phyloP scores from a whole-genome alignment of 2,888 invertebrate genomes.

The Eretmocerus hayati region DNA sequence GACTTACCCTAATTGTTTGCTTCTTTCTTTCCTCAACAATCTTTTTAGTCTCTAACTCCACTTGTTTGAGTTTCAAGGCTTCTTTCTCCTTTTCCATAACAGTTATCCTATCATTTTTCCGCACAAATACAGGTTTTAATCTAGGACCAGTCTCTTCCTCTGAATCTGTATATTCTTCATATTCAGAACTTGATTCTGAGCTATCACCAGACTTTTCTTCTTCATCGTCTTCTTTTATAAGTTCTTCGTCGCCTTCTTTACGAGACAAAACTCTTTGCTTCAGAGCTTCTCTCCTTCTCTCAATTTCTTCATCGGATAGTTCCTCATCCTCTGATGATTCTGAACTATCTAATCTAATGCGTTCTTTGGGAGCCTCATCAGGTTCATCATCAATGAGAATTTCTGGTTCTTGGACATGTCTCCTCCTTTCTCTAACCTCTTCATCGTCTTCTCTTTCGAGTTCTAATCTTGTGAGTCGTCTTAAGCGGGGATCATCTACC shows the following conservation, averaged over 20 bases:
- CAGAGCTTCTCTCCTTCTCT: conserved; percentile 65
- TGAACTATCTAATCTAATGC: conserved; percentile 46
- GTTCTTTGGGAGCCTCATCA: conserved; percentile 49
- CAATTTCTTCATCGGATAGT: conserved; percentile 78
- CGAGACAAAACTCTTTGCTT: conserved; percentile 61
- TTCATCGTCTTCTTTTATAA: conserved; percentile 68
- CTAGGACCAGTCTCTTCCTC: conserved; percentile 88
- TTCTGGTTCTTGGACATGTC: conserved; percentile 65
- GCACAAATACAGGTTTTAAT: conserved; percentile 90
- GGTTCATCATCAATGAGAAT: conserved; percentile 56
- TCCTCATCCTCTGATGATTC: conserved; percentile 61
- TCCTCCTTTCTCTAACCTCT: conserved; percentile 51
- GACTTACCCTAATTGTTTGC: conserved; percentile 67
- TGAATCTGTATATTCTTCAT: conserved; percentile 82
- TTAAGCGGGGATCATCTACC: conserved; percentile 76
- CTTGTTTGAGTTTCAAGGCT: conserved; percentile 73
- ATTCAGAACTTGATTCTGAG: conserved; percentile 65
- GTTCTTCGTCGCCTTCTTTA: conserved; percentile 63
- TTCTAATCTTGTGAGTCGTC: conserved; percentile 54
- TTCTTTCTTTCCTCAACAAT: conserved; percentile 81
- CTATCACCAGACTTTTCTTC: conserved; percentile 51
- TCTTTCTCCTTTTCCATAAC: conserved; percentile 92
- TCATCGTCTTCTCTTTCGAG: conserved; percentile 48
- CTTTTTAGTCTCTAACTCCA: conserved; percentile 75
- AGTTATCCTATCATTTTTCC: conserved; percentile 89